Conservation (phyloP, 2,113 vertebrate genomes). For the Anarrhichthys ocellatus region DNA sequence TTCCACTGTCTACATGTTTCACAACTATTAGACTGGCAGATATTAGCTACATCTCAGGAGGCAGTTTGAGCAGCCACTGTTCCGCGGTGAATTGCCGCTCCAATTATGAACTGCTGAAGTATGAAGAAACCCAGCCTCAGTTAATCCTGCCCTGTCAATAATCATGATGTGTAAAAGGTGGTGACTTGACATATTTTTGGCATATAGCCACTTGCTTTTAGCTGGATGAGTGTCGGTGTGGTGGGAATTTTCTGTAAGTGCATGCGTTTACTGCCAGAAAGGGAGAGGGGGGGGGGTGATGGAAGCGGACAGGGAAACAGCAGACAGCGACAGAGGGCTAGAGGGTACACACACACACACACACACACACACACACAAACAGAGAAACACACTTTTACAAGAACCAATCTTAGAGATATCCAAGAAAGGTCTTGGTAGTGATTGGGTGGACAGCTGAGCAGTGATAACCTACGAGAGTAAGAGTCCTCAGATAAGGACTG, state of each 20-base stretch:
- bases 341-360: slow-evolving; percentile 9
- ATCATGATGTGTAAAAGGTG: slow-evolving; percentile 74
- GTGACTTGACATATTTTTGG: slow-evolving; percentile 75
- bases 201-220: slow-evolving; percentile 66
- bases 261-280: slow-evolving; percentile 67
- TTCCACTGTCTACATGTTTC: slow-evolving; percentile 39
- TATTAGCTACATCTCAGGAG: slow-evolving; percentile 67
- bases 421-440: slow-evolving; percentile 72
- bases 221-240: slow-evolving; percentile 75
- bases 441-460: slow-evolving; percentile 72
- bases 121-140: slow-evolving; percentile 74
- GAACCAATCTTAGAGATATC: slow-evolving; percentile 76
- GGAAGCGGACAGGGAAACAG: slow-evolving; percentile 31
- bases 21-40: slow-evolving; percentile 56
- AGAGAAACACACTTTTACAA: slow-evolving; percentile 55
- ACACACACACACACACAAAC: slow-evolving; percentile 31
- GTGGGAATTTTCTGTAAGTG: slow-evolving; percentile 70
- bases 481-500: slow-evolving; percentile 73
- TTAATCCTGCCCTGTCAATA: slow-evolving; percentile 80
- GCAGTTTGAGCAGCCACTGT: slow-evolving; percentile 59
- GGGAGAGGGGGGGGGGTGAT: not conserved
- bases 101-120: slow-evolving; percentile 80
- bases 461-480: slow-evolving; percentile 73
- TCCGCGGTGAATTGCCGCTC: slow-evolving; percentile 71
- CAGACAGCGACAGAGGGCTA: slow-evolving; percentile 34